A percentile compares a stretch with the other conserved stretches of the same genome.
Conservation (phyloP, 2,797 vertebrate species). For the Enteromius paludinosus region DNA sequence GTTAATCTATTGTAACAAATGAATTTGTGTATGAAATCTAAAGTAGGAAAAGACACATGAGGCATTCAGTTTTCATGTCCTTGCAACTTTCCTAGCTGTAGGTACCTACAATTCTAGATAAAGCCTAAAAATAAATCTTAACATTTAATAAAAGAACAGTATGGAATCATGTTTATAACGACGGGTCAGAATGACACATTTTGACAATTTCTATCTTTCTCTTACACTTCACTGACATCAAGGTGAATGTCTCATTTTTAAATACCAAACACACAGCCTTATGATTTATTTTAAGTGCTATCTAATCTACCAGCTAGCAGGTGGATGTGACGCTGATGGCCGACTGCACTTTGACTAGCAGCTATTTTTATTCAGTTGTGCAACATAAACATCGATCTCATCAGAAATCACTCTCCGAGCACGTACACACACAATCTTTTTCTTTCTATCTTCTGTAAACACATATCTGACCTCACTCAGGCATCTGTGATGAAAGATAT, state of each 20-base stretch:
- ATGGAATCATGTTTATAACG: not conserved
- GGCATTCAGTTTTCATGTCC: not conserved
- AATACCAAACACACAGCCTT: not conserved
- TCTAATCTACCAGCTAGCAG: not conserved
- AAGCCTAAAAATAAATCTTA: not conserved
- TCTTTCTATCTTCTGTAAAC: not conserved
- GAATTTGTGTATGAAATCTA: not conserved
- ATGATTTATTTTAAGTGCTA: not conserved
- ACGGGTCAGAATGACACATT: not conserved
- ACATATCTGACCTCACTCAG: not conserved
- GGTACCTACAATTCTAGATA: not conserved
- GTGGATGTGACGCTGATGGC: not conserved
- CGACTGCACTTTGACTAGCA: not conserved
- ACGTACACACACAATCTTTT: constrained; percentile 1
- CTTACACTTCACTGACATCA: not conserved
- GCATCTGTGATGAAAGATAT: not conserved
- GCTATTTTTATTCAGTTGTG: not conserved
- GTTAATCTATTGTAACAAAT: not conserved
- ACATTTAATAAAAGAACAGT: not conserved
- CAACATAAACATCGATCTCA: not conserved
- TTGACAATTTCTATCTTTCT: not conserved
- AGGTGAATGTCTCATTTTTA: not conserved
- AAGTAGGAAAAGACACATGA: not conserved
- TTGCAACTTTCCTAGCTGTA: too few species aligned
- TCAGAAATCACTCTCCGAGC: not conserved